Evolutionary conservation across 1,140 invertebrate genomes (phyloP).

Genomic region (Colletes latitarsis): DNA sequence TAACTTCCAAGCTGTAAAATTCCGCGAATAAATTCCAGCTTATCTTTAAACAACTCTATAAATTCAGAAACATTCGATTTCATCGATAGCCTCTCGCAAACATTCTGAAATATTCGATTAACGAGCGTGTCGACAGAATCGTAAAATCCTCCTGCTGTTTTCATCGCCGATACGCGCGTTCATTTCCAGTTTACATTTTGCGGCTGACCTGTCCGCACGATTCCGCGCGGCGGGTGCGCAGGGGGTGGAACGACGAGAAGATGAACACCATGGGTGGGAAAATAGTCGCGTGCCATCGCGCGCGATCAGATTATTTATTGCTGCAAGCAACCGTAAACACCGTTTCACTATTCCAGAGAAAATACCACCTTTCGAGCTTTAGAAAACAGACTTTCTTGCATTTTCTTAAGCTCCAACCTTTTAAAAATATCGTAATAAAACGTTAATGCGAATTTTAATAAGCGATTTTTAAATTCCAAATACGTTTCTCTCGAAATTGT

Average conservation of each 20-base stretch:
- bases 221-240: not conserved
- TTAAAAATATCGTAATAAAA: no score
- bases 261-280: conserved; percentile 22
- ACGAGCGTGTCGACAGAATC: conserved; percentile 2
- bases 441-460: no score
- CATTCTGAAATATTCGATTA: conserved; percentile 41
- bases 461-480: no score
- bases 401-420: no score
- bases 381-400: no score
- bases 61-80: not conserved
- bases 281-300: conserved; percentile 44
- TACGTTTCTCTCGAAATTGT: no score
- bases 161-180: not conserved
- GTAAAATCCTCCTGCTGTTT: conserved; percentile 23
- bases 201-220: conserved; percentile 34
- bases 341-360: conserved; percentile 33
- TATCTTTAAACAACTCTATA: not conserved
- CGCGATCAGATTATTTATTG: conserved; percentile 53
- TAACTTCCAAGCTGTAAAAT: no score
- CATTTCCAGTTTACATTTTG: conserved; percentile 23
- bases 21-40: no score
- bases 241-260: not conserved
- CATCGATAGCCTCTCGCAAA: conserved; percentile 2
- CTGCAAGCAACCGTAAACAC: conserved; percentile 45
- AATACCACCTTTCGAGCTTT: no score